Conservation (phyloP, 2,113 vertebrate species). For the Xyrauchen texanus region DNA sequence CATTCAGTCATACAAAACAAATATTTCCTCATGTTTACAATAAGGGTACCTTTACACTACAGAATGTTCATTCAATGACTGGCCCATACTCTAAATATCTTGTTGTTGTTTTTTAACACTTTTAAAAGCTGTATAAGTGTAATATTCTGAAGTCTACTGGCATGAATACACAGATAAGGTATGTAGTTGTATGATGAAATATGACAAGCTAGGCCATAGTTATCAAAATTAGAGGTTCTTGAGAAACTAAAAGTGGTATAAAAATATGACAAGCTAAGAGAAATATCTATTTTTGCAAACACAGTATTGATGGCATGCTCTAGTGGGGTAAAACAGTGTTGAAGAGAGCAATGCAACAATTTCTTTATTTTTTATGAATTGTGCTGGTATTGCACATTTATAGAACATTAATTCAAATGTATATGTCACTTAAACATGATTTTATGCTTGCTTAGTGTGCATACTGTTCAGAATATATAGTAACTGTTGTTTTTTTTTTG, state of each 20-base stretch:
- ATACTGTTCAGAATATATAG: constrained; percentile 67
- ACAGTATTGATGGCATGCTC: constrained; percentile 54
- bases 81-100: not conserved
- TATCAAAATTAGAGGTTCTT: not conserved
- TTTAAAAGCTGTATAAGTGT: constrained; percentile 8
- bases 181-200: constrained; percentile 27
- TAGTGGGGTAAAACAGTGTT: constrained; percentile 73
- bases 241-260: not conserved
- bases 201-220: not conserved
- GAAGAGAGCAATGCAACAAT: constrained; percentile 79
- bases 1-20: constrained; percentile 49
- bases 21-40: constrained; percentile 69
- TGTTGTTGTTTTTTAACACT: not conserved
- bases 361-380: constrained; percentile 55
- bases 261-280: constrained; percentile 6
- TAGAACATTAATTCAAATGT: constrained; percentile 76
- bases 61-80: constrained; percentile 33
- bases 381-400: constrained; percentile 72
- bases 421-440: constrained; percentile 81
- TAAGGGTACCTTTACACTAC: constrained; percentile 56
- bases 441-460: constrained; percentile 82
- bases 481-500: constrained; percentile 74
- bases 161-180: not conserved
- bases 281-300: constrained; percentile 45
- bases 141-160: not conserved